Base-by-base conservation (phyloP, 2,888 invertebrate genomes). In the Sycophila texana region DNA sequence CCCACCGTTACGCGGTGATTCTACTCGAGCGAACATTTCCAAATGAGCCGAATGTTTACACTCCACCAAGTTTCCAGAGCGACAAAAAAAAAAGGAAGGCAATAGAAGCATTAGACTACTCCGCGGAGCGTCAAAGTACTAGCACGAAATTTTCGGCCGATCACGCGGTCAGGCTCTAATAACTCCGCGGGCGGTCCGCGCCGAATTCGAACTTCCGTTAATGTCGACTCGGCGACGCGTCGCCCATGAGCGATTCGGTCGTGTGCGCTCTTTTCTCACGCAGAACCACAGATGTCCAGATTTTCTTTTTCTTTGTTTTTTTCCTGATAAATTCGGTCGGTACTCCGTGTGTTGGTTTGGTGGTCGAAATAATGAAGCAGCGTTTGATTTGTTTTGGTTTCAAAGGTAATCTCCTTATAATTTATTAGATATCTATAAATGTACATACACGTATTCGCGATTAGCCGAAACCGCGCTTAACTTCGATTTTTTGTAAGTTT, bases 391-490 rank as follows among this genome's bases (percentile, higher is more conserved):
- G 14, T 76, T 75, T 81, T 82, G 81, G 80, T 83, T 80, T 77
- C 77, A 83, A 79, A 81, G 79, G 79, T 81, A 67, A 39, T 81
- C 74, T 79, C 83, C 87, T 87, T 87, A 84, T 80, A 86, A 86
- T 88, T 88, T 88, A 88, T 88, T 88, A 83, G 74, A 83, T 85
- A 85, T 86, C 85, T 88, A 87, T 86, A 86, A 86, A 86, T 86
- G 85, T 86, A 87, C 86, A 86, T 86, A 84, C 81, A 77, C 81
- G 81, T 73, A 70, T 76, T 79, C 74, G 74, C 81, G 76, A 73
- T 76, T 12, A 13, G 53, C 78, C 57, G 60, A 55, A 68, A 58
- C 76, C 71, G 77, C 74, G 72, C 70, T 71, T 81, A 77, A 81
- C 75, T 63, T 60, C 78, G 78, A 80, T 82, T 84, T 80, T 81